A percentile compares a stretch with the other conserved stretches of the same genome.
These are phyloP conservation scores for Notoglanidium macrostoma DNA, from an alignment of 2,797 vertebrate genomes.

Conservation along the genomic window DNA sequence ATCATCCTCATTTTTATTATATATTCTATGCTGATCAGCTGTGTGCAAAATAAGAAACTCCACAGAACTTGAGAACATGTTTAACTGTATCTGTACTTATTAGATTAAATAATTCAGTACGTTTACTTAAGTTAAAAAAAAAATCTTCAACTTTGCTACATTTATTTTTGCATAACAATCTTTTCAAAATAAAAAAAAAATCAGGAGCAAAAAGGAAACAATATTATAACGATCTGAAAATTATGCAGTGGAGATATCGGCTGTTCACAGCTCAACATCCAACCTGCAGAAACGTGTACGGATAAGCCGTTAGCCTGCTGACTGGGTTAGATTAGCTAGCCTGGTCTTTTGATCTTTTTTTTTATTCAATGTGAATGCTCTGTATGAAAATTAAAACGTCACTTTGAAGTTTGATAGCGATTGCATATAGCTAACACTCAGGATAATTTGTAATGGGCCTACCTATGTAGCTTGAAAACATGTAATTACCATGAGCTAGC, in stretches of 20 bases:
- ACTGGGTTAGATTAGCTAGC: neutral
- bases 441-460: neutral
- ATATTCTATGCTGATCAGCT: neutral
- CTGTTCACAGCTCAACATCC: slow-evolving; percentile 7
- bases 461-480: neutral
- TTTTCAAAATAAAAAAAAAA: no score
- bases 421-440: neutral
- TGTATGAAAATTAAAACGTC: neutral
- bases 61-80: neutral
- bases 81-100: neutral
- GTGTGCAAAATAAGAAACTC: neutral
- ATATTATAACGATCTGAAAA: neutral
- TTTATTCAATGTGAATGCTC: neutral
- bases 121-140: no score
- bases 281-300: neutral
- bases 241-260: neutral
- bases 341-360: slow-evolving; percentile 2
- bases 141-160: neutral
- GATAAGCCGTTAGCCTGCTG: neutral
- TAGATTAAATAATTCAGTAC: neutral
- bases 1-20: neutral
- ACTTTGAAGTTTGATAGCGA: neutral
- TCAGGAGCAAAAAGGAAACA: neutral
- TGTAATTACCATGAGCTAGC: neutral
- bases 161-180: neutral